A percentile compares a stretch with the other conserved stretches of the same genome.
Conservation (phyloP, 2,113 vertebrate genomes). For the Alouatta palliata region DNA sequence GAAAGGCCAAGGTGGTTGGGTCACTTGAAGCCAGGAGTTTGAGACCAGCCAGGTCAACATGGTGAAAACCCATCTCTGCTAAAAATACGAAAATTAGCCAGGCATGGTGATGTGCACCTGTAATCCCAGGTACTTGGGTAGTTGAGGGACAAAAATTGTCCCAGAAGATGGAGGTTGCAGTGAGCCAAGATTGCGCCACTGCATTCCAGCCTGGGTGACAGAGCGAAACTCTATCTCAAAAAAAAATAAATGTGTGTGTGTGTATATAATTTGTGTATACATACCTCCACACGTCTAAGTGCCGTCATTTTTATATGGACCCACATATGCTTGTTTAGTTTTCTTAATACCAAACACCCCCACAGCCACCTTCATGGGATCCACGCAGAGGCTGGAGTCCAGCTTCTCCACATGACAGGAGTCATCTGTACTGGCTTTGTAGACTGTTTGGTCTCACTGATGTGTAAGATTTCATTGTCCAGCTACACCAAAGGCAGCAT, state of each 20-base stretch:
- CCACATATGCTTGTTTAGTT: neutral
- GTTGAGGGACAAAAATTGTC: neutral
- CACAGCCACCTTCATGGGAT: neutral
- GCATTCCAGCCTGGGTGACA: neutral
- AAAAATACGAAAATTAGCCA: neutral
- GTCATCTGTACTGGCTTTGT: fast-evolving
- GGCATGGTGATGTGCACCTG: no score
- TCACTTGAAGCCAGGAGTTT: neutral
- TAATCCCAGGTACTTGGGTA: neutral
- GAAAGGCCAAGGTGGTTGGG: neutral
- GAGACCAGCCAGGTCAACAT: neutral
- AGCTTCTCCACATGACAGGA: fast-evolving
- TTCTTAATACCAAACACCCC: neutral
- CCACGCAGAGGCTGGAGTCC: no score
- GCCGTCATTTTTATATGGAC: neutral
- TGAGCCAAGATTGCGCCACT: neutral
- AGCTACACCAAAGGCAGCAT: no score
- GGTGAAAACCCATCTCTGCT: neutral
- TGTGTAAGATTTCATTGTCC: fast-evolving
- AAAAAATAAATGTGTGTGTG: no score
- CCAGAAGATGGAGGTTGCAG: neutral
- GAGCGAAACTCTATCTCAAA: neutral
- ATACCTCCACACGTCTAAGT: neutral
- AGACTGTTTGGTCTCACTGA: fast-evolving
- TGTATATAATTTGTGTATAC: neutral